These are phyloP conservation scores for Hyperoplus lanceolatus DNA, from an alignment of 2,797 vertebrate genomes.

Conservation along the genomic window DNA sequence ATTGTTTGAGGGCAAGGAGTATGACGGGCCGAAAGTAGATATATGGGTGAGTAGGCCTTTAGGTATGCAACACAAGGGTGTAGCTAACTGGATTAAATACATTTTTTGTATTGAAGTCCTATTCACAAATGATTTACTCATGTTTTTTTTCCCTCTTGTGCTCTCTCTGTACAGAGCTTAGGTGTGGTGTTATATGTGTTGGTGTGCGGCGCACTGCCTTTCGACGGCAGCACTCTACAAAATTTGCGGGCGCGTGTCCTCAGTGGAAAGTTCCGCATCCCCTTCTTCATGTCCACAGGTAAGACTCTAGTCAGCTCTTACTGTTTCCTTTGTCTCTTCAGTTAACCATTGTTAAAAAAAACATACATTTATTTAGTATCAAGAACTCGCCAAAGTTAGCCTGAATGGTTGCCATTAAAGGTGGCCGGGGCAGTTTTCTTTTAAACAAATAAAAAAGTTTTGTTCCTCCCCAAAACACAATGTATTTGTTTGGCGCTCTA, in stretches of 20 bases:
- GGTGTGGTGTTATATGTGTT: constrained; percentile 97
- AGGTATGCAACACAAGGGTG: not conserved
- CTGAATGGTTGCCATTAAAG: not conserved
- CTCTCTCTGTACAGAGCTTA: constrained; percentile 87
- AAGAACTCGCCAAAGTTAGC: not conserved
- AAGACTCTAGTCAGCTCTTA: not conserved
- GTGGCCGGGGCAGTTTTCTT: not conserved
- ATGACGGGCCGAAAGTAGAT: constrained; percentile 98
- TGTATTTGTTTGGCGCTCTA: not conserved
- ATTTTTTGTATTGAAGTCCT: not conserved
- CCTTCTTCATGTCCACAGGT: constrained; percentile 99
- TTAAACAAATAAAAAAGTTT: not conserved
- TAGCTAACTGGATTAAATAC: not conserved
- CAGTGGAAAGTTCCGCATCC: constrained; percentile 98
- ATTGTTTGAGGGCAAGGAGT: constrained; percentile 98
- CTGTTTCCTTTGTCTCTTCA: not conserved
- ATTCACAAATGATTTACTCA: not conserved
- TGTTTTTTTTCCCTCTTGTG: not conserved
- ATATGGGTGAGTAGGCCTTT: constrained; percentile 91
- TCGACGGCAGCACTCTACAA: constrained; percentile 98
- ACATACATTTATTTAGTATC: not conserved
- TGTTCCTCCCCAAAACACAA: not conserved
- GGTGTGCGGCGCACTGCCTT: constrained; percentile 96
- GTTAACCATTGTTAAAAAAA: not conserved
- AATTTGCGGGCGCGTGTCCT: constrained; percentile 96